Conservation (phyloP, 2,113 vertebrate genomes). For the Apaloderma vittatum region DNA sequence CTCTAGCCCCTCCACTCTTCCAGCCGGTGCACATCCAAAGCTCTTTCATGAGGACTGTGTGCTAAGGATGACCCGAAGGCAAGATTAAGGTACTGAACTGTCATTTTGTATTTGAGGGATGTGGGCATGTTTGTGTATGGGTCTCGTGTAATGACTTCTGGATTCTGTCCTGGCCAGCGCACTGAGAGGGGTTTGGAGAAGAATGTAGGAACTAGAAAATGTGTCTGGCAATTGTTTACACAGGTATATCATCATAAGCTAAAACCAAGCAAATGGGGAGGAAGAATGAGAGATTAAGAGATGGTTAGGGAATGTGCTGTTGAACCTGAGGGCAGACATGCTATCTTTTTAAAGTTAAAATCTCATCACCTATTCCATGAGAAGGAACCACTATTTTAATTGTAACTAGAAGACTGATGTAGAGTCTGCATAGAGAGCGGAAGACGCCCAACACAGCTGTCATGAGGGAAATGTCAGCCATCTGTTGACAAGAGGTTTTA, state of each 20-base stretch:
- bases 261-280: not conserved
- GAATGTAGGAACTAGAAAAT: not conserved
- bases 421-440: not conserved
- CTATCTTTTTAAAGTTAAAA: not conserved
- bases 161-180: not conserved
- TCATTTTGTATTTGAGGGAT: not conserved
- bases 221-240: not conserved
- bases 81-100: not conserved
- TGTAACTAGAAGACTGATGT: not conserved
- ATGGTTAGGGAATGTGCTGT: not conserved
- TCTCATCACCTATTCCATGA: not conserved
- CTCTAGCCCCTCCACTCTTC: not conserved
- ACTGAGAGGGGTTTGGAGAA: not conserved
- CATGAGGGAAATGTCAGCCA: not conserved
- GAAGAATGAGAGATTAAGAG: not conserved
- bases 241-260: not conserved
- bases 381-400: not conserved
- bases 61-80: not conserved
- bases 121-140: not conserved
- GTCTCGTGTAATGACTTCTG: not conserved
- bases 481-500: not conserved
- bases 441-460: not conserved
- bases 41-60: not conserved
- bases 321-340: not conserved
- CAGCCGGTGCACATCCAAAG: not conserved